Evolutionary conservation across 53 echinoderm and acorn worm species (phyloP).

Genomic region (Actinopyga echinites): DNA sequence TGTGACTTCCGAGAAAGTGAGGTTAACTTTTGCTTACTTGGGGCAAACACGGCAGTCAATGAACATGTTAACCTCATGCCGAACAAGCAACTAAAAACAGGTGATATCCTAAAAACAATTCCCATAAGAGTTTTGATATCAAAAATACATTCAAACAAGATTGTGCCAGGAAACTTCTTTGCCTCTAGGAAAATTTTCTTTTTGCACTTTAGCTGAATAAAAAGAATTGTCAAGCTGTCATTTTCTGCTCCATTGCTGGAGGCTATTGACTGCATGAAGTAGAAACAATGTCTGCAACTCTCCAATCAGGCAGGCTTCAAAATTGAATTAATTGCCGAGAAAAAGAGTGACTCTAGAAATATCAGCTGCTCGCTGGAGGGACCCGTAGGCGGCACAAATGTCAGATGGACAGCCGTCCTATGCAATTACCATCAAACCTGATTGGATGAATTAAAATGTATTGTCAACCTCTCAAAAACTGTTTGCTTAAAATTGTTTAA

Average conservation of each 20-base stretch:
- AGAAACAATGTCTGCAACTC: neutral
- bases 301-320: neutral
- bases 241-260: neutral
- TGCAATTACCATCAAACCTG: conserved; percentile 22
- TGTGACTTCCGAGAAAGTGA: no score
- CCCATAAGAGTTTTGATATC: no score
- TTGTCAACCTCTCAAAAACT: conserved; percentile 20
- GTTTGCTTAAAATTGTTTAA: conserved; percentile 20
- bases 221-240: conserved; percentile 31
- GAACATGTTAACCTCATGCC: no score
- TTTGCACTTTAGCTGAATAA: no score
- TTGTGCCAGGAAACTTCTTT: no score
- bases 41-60: no score
- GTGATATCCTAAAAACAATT: no score
- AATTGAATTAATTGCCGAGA: neutral
- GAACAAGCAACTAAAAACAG: no score
- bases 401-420: conserved; percentile 14
- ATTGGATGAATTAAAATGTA: conserved; percentile 18
- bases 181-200: no score
- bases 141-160: no score
- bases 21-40: no score
- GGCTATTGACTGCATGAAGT: conserved; percentile 1
- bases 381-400: conserved; percentile 18
- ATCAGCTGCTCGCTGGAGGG: conserved; percentile 25
- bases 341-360: conserved; percentile 1